phyloP scores from a whole-genome alignment of 2,113 vertebrate species.

The Rafetus swinhoei region DNA sequence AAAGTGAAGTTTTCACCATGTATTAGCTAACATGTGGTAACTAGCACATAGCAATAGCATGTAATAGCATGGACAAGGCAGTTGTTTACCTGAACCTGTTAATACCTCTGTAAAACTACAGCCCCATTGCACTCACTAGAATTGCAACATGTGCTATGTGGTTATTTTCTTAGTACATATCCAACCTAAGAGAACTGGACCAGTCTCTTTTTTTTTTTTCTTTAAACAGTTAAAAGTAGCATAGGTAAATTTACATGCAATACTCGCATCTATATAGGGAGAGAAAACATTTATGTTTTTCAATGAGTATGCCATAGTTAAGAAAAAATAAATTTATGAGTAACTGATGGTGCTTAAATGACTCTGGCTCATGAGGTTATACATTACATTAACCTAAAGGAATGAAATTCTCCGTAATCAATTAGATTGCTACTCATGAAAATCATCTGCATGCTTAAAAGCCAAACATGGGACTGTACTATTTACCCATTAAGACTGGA shows the following conservation, averaged over 20 bases:
- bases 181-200: neutral
- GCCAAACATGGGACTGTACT: neutral
- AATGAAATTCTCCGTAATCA: slow-evolving; percentile 7
- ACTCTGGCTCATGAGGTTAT: slow-evolving; percentile 18
- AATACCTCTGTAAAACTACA: neutral
- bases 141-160: neutral
- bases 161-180: neutral
- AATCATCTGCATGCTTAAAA: slow-evolving; percentile 31
- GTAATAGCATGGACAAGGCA: slow-evolving; percentile 22
- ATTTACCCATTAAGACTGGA: neutral
- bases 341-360: neutral
- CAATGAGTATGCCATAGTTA: neutral
- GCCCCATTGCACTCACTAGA: neutral
- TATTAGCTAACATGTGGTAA: slow-evolving; percentile 22
- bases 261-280: neutral
- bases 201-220: no score
- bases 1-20: neutral
- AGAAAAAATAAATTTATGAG: neutral
- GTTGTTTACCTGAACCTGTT: neutral
- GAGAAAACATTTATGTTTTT: neutral
- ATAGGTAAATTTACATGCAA: no score
- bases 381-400: neutral
- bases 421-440: slow-evolving; percentile 25
- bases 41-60: slow-evolving; percentile 26
- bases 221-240: no score